phyloP scores from a whole-genome alignment of 2,113 vertebrate genomes.

The Phrynocephalus versicolor region DNA sequence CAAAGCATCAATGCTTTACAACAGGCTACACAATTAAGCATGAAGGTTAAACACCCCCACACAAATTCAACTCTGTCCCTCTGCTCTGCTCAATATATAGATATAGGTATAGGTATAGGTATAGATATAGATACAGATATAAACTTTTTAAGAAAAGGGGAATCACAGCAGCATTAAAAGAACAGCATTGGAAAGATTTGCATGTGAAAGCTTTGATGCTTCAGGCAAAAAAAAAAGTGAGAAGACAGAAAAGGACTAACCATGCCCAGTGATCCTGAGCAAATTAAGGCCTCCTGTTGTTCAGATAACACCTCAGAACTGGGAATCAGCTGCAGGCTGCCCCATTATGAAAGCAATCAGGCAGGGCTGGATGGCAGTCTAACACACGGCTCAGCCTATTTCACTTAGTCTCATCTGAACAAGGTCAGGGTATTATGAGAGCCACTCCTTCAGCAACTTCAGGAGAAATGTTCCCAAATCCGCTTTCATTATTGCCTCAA shows the following conservation, averaged over 20 bases:
- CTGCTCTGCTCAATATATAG: conserved; percentile 36
- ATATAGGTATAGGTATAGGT: too few relatives aligned
- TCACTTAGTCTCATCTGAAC: conserved; percentile 20
- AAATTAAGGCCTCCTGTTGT: conserved; percentile 68
- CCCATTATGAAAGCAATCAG: conserved; percentile 30
- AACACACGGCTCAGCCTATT: conserved; percentile 24
- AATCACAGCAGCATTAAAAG: conserved; percentile 61
- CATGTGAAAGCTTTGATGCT: conserved; percentile 71
- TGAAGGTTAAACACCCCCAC: conserved; percentile 56
- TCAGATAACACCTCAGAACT: conserved; percentile 70
- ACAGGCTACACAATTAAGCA: conserved; percentile 59
- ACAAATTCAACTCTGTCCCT: conserved; percentile 49
- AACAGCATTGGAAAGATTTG: conserved; percentile 52
- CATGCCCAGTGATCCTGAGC: conserved; percentile 62
- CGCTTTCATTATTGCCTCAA: not conserved
- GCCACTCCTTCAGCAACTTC: not conserved
- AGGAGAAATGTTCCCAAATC: not conserved
- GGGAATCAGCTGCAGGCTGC: conserved; percentile 55
- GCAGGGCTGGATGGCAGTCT: not conserved
- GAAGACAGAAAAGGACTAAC: conserved; percentile 52
- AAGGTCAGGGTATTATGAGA: not conserved
- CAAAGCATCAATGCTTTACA: conserved; percentile 66
- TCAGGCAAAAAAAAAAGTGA: conserved; percentile 56
- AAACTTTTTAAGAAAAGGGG: conserved; percentile 8
- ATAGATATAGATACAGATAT: too few relatives aligned